Evolutionary conservation across 2,888 invertebrate genomes (phyloP).

Genomic region (Hypselothyrea guttata): DNA sequence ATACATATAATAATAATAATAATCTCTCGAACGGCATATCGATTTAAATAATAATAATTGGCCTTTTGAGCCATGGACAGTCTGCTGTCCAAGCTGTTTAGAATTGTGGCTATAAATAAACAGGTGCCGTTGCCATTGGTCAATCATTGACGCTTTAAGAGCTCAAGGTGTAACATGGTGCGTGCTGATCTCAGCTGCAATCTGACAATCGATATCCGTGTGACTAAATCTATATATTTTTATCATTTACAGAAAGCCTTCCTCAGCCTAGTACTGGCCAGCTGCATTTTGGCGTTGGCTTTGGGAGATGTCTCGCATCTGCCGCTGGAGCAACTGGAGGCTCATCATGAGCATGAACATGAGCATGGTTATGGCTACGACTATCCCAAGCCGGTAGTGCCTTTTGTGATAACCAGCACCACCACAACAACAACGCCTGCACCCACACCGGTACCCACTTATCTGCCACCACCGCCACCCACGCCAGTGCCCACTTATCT

Average conservation of each 20-base stretch:
- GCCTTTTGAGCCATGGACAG: conserved; percentile 68
- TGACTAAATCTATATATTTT: neutral
- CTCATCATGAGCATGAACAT: neutral
- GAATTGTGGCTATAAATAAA: conserved; percentile 74
- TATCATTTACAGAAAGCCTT: conserved; percentile 50
- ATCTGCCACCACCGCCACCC: conserved; percentile 50
- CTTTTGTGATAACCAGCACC: conserved; percentile 56
- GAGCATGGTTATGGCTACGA: conserved; percentile 71
- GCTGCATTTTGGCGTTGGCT: conserved; percentile 52
- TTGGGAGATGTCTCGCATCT: conserved; percentile 74
- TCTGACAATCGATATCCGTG: neutral
- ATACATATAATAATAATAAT: conserved; percentile 28
- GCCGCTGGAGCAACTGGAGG: conserved; percentile 40
- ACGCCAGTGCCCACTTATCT: conserved; percentile 56
- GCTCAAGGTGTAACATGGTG: conserved; percentile 70
- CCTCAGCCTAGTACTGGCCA: conserved; percentile 43
- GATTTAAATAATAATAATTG: conserved; percentile 77
- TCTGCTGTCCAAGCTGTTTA: conserved; percentile 40
- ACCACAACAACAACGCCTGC: conserved; percentile 48
- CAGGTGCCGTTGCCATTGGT: conserved; percentile 43
- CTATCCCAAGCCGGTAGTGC: conserved; percentile 64
- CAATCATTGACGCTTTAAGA: conserved; percentile 65
- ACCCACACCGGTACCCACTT: conserved; percentile 54
- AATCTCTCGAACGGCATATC: conserved; percentile 41
- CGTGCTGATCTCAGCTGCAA: conserved; percentile 15